Base-by-base conservation (phyloP, 1,140 invertebrate genomes). In the Myzus persicae region DNA sequence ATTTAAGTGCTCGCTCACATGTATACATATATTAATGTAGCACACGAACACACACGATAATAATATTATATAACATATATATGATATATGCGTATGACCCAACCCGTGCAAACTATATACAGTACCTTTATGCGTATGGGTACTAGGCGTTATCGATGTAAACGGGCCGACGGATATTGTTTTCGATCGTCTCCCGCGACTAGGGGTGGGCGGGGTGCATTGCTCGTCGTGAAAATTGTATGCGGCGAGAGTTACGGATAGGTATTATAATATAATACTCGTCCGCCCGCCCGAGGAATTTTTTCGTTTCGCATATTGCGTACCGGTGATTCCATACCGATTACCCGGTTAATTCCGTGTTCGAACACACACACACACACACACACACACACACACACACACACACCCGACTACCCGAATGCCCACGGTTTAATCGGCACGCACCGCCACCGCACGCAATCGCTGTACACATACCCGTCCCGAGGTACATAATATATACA, bases 391-490 rank as follows among this genome's bases (percentile, higher is more conserved):
- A 31, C 11, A 59, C 51, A 54, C 9, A 59, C 54, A 59, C 59
- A 67, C 54, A 59, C 26, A 67, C 14, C 5, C 59, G 11, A n/a
- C 59, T 67, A n/a, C 31, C 44, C 85, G 42, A 42, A 88, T 7
- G 85, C 7, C 22, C 85, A 24, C 18, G 48, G 48, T 40, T 67
- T 67, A 91, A 91, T 91, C 90, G 59, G 51, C 54, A 87, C 85
- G 85, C 42, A 87, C 42, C 44, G 31, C 6, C 42, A 38, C 24
- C 81, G 81, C 59, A 67, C n/a, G 54, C 76, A 81, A 38, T 38
- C 76, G 18, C 48, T 18, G 48, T 51, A 51, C 22, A 20, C 38
- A 6, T 4, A 7, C 5, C 59, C 31, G 0, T 14, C 59, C 59
- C 31, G 59, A 24, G 38, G 24, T 40, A 20, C 36, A 24, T 81